These are phyloP conservation scores for Syrista parreyssii DNA, from an alignment of 2,888 invertebrate genomes.

Conservation along the genomic window DNA sequence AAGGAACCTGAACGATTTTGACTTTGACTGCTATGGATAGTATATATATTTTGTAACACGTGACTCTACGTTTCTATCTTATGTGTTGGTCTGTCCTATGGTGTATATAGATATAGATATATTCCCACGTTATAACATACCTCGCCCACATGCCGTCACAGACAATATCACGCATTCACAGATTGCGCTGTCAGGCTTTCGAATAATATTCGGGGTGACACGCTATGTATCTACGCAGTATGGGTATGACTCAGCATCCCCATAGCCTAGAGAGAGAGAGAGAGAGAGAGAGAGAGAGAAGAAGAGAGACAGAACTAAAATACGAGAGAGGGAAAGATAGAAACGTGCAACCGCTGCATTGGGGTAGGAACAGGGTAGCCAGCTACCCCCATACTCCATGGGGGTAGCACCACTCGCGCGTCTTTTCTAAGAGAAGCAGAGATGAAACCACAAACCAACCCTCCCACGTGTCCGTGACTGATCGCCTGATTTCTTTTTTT, in stretches of 20 bases:
- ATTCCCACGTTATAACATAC: neutral
- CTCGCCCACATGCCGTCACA: conserved; percentile 18
- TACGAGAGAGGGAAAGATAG: neutral
- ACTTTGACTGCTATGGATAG: no score
- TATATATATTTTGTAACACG: no score
- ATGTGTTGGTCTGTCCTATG: no score
- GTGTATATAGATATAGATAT: neutral
- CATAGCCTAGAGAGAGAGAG: conserved; percentile 12
- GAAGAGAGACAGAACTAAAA: no score
- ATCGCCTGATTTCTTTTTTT: conserved; percentile 43
- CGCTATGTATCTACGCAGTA: conserved; percentile 43
- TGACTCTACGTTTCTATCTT: no score
- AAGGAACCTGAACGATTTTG: no score
- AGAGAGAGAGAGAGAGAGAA: no score
- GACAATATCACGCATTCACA: conserved; percentile 57
- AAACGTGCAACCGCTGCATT: conserved; percentile 17
- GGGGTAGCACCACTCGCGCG: neutral
- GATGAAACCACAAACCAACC: conserved; percentile 4
- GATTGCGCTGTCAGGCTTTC: conserved; percentile 58
- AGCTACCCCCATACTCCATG: neutral
- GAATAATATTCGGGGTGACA: conserved; percentile 60
- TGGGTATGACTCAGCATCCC: conserved; percentile 58
- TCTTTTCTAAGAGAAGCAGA: conserved; percentile 2
- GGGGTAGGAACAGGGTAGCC: conserved; percentile 14
- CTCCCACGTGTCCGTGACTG: conserved; percentile 55